Evolutionary conservation across 2,888 invertebrate genomes (phyloP).

Genomic region (Polietes domitor): DNA sequence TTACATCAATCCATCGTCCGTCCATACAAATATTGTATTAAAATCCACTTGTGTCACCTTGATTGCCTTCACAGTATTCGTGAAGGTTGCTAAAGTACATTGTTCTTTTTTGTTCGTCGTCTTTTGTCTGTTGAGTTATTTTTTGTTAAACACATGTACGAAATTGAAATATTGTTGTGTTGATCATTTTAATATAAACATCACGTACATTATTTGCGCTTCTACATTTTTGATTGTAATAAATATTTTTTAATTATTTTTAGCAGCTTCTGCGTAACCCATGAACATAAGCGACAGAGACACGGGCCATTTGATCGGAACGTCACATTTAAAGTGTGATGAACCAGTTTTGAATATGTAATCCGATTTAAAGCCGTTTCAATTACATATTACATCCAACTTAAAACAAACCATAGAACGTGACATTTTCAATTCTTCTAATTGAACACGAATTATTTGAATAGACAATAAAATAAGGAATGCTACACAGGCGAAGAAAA

Average conservation of each 20-base stretch:
- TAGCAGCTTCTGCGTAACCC: not conserved
- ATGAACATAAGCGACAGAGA: too few relatives aligned
- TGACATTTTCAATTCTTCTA: too few relatives aligned
- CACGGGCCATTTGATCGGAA: too few relatives aligned
- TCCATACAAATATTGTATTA: not conserved
- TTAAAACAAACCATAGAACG: too few relatives aligned
- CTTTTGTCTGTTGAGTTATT: constrained; percentile 33
- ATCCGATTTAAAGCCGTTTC: too few relatives aligned
- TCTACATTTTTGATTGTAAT: not conserved
- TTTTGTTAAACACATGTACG: constrained; percentile 28
- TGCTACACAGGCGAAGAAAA: too few relatives aligned
- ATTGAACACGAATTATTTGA: too few relatives aligned
- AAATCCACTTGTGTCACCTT: constrained; percentile 57
- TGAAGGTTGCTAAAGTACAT: constrained; percentile 62
- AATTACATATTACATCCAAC: too few relatives aligned
- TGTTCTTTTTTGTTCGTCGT: constrained; percentile 50
- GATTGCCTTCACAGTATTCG: constrained; percentile 42
- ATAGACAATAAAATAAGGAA: too few relatives aligned
- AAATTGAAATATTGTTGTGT: constrained; percentile 11
- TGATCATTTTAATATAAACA: constrained; percentile 21
- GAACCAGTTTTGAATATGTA: too few relatives aligned
- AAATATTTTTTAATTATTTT: constrained; percentile 12
- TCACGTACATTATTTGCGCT: constrained; percentile 18
- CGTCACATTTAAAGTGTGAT: too few relatives aligned
- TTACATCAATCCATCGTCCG: not conserved